A percentile compares a stretch with the other conserved stretches of the same genome.
Evolutionary conservation across 2,113 vertebrate genomes (phyloP).

Genomic region (Poicephalus meyeri): DNA sequence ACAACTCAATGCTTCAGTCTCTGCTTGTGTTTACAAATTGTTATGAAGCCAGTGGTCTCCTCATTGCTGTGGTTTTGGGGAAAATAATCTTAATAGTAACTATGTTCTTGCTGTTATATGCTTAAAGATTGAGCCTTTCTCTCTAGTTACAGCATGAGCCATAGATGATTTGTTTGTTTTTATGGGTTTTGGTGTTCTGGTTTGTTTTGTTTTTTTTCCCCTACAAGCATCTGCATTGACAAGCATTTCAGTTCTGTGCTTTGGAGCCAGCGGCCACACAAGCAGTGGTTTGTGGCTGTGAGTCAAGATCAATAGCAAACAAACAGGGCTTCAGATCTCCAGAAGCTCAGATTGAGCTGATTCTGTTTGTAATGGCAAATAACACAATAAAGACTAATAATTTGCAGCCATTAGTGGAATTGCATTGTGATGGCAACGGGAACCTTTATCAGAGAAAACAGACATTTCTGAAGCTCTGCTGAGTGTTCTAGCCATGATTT

Average conservation of each 20-base stretch:
- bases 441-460: not conserved
- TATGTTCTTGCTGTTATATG: not conserved
- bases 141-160: not conserved
- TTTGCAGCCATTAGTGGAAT: not conserved
- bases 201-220: not conserved
- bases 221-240: not conserved
- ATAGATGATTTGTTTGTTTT: not conserved
- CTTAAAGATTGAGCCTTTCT: not conserved
- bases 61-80: not conserved
- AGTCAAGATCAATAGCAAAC: not conserved
- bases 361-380: not conserved
- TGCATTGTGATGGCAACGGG: not conserved
- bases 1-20: not conserved
- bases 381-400: not conserved
- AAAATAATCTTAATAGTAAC: not conserved
- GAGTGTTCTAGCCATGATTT: not conserved
- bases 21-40: not conserved
- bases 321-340: not conserved
- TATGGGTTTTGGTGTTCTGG: not conserved
- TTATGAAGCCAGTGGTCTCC: not conserved
- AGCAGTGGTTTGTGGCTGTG: not conserved
- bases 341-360: not conserved
- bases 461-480: not conserved
- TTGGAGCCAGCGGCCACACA: not conserved
- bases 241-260: not conserved